A percentile compares a stretch with the other conserved stretches of the same genome.
Conservation (phyloP, 53 echinoderm and acorn worm species). For the Arbacia lixula region DNA sequence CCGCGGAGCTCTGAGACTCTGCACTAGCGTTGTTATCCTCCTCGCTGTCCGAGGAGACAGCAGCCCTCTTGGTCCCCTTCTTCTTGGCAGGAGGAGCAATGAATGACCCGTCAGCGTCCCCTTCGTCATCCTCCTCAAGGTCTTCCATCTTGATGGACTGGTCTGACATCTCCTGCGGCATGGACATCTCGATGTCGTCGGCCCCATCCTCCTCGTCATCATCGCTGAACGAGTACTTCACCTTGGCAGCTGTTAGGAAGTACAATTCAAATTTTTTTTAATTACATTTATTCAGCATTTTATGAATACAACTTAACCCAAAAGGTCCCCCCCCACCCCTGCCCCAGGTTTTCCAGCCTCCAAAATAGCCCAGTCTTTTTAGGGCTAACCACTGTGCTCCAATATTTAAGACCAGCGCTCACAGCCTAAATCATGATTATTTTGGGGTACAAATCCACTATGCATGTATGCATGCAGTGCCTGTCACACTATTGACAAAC, state of each 20-base stretch:
- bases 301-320: too few species aligned
- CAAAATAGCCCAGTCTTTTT: too few species aligned
- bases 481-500: too few species aligned
- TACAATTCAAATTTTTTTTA: too few species aligned
- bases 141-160: slow-evolving; percentile 52
- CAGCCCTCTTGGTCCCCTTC: slow-evolving; percentile 49
- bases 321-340: too few species aligned
- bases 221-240: slow-evolving; percentile 63
- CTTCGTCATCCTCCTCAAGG: slow-evolving; percentile 54
- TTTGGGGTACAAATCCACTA: too few species aligned
- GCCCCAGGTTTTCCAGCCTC: too few species aligned
- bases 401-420: too few species aligned
- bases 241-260: slow-evolving; percentile 66
- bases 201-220: slow-evolving; percentile 67
- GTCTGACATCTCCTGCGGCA: slow-evolving; percentile 60
- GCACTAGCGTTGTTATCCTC: slow-evolving; percentile 12
- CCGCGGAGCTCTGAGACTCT: slow-evolving; percentile 20
- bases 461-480: too few species aligned
- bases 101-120: slow-evolving; percentile 31
- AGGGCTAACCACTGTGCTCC: too few species aligned
- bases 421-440: too few species aligned
- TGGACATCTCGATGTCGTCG: slow-evolving; percentile 51
- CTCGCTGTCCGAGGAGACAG: slow-evolving; percentile 32
- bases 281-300: too few species aligned
- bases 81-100: slow-evolving; percentile 45